Percentiles rank a stretch among this genome's conserved stretches.
phyloP scores from a whole-genome alignment of 2,113 vertebrate genomes.

The Gambusia holbrooki region DNA sequence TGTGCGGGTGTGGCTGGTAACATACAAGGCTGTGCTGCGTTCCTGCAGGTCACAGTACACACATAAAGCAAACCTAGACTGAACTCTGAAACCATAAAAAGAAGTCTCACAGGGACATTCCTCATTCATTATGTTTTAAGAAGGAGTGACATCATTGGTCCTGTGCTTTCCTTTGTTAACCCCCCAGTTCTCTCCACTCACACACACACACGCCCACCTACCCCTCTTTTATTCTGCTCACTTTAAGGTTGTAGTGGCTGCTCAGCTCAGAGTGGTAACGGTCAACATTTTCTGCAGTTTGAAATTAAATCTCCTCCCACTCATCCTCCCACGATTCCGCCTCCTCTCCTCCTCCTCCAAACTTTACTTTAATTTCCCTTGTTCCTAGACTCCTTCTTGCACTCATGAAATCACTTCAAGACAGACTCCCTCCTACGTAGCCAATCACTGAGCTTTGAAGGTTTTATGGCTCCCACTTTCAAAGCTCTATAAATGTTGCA shows the following conservation, averaged over 20 bases:
- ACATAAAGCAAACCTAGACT: background rate
- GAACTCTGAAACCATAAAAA: background rate
- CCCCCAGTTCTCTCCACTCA: too few relatives aligned
- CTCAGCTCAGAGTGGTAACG: slow-evolving; percentile 42
- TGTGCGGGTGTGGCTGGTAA: background rate
- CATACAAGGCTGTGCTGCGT: slow-evolving; percentile 11
- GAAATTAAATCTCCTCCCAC: slow-evolving; percentile 36
- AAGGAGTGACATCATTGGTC: slow-evolving; percentile 34
- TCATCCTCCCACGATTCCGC: slow-evolving; percentile 36
- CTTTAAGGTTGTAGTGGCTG: slow-evolving; percentile 2
- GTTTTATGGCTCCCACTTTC: slow-evolving; percentile 55
- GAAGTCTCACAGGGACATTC: slow-evolving; percentile 6
- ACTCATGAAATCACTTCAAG: slow-evolving; percentile 54
- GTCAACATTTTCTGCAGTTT: slow-evolving; percentile 56
- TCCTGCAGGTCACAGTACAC: slow-evolving; percentile 25
- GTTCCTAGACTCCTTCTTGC: slow-evolving; percentile 21
- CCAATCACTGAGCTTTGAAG: slow-evolving; percentile 46
- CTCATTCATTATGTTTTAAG: slow-evolving; percentile 14
- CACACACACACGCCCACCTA: background rate
- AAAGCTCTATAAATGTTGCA: slow-evolving; percentile 40
- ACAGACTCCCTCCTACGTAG: slow-evolving; percentile 32
- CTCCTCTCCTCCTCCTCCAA: slow-evolving; percentile 16
- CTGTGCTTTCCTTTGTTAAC: background rate
- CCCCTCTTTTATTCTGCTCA: slow-evolving; percentile 10
- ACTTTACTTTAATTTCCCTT: slow-evolving; percentile 19